Evolutionary conservation across 2,888 invertebrate species (phyloP), one percentile per base, ranked within the genome.

Genomic region (Nowickia ferox): DNA sequence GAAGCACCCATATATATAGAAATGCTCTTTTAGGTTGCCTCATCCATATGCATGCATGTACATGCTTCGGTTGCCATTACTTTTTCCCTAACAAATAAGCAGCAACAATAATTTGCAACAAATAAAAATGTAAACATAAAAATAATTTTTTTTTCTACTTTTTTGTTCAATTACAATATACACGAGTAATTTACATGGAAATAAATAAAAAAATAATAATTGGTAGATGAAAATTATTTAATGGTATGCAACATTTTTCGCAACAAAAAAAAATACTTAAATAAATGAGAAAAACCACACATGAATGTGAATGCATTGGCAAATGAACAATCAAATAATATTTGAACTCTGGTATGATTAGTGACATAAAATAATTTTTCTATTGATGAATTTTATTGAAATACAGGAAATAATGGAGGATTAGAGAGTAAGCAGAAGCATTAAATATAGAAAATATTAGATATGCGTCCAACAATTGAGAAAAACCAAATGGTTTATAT

Each of bases 251-350:
- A 66, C 46, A 30, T 6, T 30, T 30, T 30, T 30, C 46, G 6
- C 17, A 13, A n/a, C n/a, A 53, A 19, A 53, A 53, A 69, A 53
- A 1, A 69, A 55, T 44, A 57, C 53, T 57, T 44, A 71, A 71
- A 71, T 57, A 44, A 57, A 71, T 71, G 22, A 57, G 48, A 44
- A 71, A 71, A 55, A 42, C 15, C 55, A 55, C 55, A 57, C 44
- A 22, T 53, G 9, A 19, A 10, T 17, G 51, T 17, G 51, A 48
- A 48, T 48, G 6, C 30, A 1, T 30, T 30, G 30, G 30, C 30
- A 30, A 30, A 30, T 30, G 30, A 30, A 30, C 30, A 30, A 30
- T 30, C 30, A 30, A 30, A 30, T 30, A 6, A 53, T 2, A 8
- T 30, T 30, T 57, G 30, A 57, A 30, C 30, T 30, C 15, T 57